phyloP scores from a whole-genome alignment of 2,797 vertebrate species.

The Simalia tracyae region DNA sequence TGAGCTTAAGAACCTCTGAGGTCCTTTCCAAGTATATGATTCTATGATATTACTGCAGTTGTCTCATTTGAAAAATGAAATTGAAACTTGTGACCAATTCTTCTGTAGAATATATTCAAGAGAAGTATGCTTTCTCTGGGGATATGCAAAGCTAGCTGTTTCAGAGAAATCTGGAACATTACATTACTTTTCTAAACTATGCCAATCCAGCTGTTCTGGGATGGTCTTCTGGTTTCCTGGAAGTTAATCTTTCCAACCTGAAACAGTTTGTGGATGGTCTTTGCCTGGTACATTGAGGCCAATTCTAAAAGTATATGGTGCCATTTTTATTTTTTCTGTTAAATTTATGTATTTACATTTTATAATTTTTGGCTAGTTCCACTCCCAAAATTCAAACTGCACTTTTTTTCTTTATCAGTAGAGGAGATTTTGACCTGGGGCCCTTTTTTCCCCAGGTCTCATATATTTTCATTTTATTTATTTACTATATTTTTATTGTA shows the following conservation, averaged over 20 bases:
- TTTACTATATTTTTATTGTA: not conserved
- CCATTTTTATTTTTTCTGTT: not conserved
- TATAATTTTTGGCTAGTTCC: not conserved
- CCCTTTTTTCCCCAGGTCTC: not conserved
- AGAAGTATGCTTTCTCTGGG: not conserved
- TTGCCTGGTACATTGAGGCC: not conserved
- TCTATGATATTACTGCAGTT: not conserved
- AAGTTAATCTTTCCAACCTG: not conserved
- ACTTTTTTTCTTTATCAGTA: not conserved
- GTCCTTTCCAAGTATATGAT: not conserved
- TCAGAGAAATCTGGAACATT: not conserved
- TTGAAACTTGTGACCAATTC: not conserved
- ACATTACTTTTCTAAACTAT: not conserved
- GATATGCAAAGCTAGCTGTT: not conserved
- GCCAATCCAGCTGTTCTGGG: not conserved
- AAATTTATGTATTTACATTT: not conserved
- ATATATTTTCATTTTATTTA: not conserved
- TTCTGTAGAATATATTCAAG: not conserved
- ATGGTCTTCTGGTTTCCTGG: not conserved
- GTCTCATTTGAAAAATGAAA: not conserved
- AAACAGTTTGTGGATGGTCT: not conserved
- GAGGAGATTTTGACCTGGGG: not conserved
- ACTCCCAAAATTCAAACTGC: not conserved
- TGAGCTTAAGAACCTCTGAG: not conserved
- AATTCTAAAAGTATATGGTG: not conserved